phyloP scores from a whole-genome alignment of 2,797 vertebrate genomes.

The Cichlasoma orientale region DNA sequence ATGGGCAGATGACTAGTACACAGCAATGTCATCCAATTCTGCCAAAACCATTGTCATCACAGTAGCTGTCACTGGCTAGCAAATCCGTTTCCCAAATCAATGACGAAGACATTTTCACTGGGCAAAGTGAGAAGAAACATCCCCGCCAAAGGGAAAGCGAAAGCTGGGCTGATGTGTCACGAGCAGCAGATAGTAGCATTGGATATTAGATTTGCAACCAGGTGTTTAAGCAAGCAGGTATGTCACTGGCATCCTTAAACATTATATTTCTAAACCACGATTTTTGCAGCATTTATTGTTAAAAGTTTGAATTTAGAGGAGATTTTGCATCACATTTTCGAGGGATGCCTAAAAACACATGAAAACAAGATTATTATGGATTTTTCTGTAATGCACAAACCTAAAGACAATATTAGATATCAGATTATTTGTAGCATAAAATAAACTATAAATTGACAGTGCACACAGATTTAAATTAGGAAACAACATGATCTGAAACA shows the following conservation, averaged over 20 bases:
- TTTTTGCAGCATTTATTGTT: not conserved
- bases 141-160: not conserved
- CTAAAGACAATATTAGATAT: not conserved
- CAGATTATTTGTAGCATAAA: not conserved
- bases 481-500: too few species aligned
- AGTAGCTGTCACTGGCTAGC: not conserved
- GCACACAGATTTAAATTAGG: not conserved
- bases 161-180: not conserved
- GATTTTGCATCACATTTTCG: not conserved
- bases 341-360: not conserved
- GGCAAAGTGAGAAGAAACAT: constrained; percentile 15
- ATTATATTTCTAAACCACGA: not conserved
- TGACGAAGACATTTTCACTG: not conserved
- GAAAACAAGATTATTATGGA: not conserved
- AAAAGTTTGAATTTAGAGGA: not conserved
- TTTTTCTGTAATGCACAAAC: too few species aligned
- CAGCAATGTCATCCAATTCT: constrained; percentile 5
- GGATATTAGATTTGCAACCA: not conserved
- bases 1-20: not conserved
- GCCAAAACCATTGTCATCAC: not conserved
- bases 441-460: not conserved
- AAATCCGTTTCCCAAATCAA: not conserved
- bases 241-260: not conserved
- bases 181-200: not conserved
- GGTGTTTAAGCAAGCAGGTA: not conserved